phyloP scores from a whole-genome alignment of 2,113 vertebrate species.

The Eudyptes chrysolophus region DNA sequence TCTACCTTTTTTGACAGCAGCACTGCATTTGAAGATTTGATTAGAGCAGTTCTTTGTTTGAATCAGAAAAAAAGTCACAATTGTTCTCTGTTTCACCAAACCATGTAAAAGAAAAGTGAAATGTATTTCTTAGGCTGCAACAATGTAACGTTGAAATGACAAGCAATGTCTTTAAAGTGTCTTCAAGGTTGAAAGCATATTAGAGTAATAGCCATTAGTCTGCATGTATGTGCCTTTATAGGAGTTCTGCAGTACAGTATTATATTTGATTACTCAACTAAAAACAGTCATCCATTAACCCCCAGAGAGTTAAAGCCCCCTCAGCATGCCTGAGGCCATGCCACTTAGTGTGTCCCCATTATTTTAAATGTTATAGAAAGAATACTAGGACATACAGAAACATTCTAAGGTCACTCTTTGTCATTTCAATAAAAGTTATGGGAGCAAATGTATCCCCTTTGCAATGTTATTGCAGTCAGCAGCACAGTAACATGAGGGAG shows the following conservation, averaged over 20 bases:
- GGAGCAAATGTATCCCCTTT: neutral
- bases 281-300: conserved; percentile 52
- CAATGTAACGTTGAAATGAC: neutral
- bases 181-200: conserved; percentile 64
- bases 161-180: conserved; percentile 20
- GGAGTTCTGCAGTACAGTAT: neutral
- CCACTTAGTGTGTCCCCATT: neutral
- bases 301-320: neutral
- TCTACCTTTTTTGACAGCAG: neutral
- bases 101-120: neutral
- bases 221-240: neutral
- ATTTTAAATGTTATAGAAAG: conserved; percentile 1
- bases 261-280: conserved; percentile 60
- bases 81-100: neutral
- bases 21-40: neutral
- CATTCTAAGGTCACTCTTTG: neutral
- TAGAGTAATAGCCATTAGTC: conserved; percentile 55
- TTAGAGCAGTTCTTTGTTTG: neutral
- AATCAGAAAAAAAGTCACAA: neutral
- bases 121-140: neutral
- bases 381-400: neutral
- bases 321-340: neutral
- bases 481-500: neutral
- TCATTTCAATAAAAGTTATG: conserved; percentile 18
- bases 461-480: neutral